phyloP scores from a whole-genome alignment of 1,140 invertebrate species.

The Diachasmimorpha longicaudata region DNA sequence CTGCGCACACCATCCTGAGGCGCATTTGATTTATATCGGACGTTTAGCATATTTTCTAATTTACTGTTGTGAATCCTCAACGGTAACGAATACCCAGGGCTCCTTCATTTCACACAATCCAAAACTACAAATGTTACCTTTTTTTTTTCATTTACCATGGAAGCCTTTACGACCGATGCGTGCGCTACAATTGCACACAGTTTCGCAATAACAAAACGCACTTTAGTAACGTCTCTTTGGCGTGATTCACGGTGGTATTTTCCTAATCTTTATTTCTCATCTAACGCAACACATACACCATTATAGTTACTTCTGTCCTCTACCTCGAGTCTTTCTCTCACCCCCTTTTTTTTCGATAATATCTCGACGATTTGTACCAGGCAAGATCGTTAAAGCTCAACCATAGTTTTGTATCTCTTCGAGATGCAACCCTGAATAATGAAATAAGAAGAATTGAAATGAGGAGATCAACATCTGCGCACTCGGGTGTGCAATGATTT shows the following conservation, averaged over 20 bases:
- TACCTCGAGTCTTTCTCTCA: constrained; percentile 12
- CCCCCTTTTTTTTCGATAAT: constrained; percentile 39
- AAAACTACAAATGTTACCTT: not conserved
- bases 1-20: constrained; percentile 32
- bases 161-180: not conserved
- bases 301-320: not conserved
- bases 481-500: constrained; percentile 42
- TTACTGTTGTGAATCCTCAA: constrained; percentile 60
- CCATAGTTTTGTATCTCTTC: constrained; percentile 3
- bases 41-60: constrained; percentile 61
- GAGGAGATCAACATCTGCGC: constrained; percentile 23
- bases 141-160: constrained; percentile 35
- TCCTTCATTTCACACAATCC: not conserved
- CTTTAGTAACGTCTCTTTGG: not conserved
- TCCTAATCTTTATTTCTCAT: constrained; percentile 5
- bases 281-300: not conserved
- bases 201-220: constrained; percentile 3
- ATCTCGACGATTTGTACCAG: constrained; percentile 60
- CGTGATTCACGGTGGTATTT: constrained; percentile 1
- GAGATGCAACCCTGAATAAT: constrained; percentile 14
- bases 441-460: constrained; percentile 11
- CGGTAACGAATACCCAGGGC: constrained; percentile 39
- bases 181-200: not conserved
- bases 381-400: constrained; percentile 56
- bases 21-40: constrained; percentile 62